Base-by-base conservation (phyloP, 2,888 invertebrate species). In the Sceliomorpha sp. region DNA sequence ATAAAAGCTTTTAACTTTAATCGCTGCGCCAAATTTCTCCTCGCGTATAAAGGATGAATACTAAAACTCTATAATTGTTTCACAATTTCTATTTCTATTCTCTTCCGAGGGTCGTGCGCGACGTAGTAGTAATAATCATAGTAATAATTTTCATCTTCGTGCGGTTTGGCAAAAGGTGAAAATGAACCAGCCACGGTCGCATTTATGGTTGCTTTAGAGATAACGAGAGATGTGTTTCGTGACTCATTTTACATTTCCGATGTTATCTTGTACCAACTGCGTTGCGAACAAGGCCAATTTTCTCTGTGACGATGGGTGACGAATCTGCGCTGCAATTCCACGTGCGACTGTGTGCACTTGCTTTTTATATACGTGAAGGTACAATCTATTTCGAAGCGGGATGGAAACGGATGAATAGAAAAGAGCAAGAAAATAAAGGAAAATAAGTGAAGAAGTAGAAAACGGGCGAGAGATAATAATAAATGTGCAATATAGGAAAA, bases 321-420 rank as follows among this genome's bases (percentile, higher is more conserved):
- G 53, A 53, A 53, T 53, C 53, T 42, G 42, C 31, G 42, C 42
- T 24, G 14, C 24, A 32, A 17, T 42, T 55, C 40, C n/a, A 26
- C 34, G 10, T 34, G 15, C 34, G 13, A 32, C 36, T 12, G 29
- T 29, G 17, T 39, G n/a, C 44, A 39, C 36, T 29, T 42, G 15
- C 15, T 24, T 42, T 42, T 42, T 42, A 32, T 42, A 26, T 32
- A 36, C 55, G 34, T 27, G 20, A 24, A 20, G 29, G 24, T 39
- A 39, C 45, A 40, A 58, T 56, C 37, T 55, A 56, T 56, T 45
- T 47, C 56, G 31, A 45, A 17, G 31, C 20, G 44, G 31, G 45
- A 44, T 36, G 34, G 36, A 17, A 36, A 37, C 36, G 37, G 20
- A 45, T 42, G 34, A 53, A 53, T 34, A 55, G 34, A 37, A 20